A percentile compares a stretch with the other conserved stretches of the same genome.
Conservation (phyloP, 2,888 invertebrate genomes). For the Clanis bilineata region DNA sequence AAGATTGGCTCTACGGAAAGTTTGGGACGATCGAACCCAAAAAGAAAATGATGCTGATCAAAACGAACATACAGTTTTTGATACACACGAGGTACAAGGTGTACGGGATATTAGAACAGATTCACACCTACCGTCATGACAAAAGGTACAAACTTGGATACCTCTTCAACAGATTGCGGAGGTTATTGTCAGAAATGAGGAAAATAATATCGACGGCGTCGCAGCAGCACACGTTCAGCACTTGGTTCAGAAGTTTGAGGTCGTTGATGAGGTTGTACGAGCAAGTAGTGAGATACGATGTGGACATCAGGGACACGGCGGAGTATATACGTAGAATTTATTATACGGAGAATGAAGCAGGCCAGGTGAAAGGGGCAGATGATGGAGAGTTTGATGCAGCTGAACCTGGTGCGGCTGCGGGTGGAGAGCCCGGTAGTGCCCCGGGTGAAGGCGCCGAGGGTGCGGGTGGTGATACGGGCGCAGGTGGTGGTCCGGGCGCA, state of each 20-base stretch:
- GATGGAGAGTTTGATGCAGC: too few relatives aligned
- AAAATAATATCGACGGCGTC: constrained; percentile 15
- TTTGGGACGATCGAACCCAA: constrained; percentile 21
- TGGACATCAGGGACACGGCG: constrained; percentile 43
- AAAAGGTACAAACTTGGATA: constrained; percentile 50
- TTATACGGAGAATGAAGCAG: neutral
- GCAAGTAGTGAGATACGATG: constrained; percentile 38
- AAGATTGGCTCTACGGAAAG: constrained; percentile 18
- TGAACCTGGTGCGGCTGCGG: too few relatives aligned
- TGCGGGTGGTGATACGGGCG: too few relatives aligned
- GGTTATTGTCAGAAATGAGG: constrained; percentile 36
- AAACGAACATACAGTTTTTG: constrained; percentile 33
- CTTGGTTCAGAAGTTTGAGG: neutral
- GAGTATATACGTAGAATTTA: constrained; percentile 26
- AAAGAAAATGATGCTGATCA: constrained; percentile 23
- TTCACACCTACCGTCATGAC: constrained; percentile 29
- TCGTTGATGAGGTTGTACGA: constrained; percentile 36
- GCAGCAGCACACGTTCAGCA: neutral
- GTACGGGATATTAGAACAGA: constrained; percentile 34
- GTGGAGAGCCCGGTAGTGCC: too few relatives aligned
- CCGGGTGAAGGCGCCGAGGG: too few relatives aligned
- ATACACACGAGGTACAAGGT: constrained; percentile 45
- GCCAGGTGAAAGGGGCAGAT: neutral
- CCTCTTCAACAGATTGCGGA: constrained; percentile 46
- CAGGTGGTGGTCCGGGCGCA: too few relatives aligned